Conservation (phyloP, 2,113 vertebrate genomes). For the Saguinus imperator region DNA sequence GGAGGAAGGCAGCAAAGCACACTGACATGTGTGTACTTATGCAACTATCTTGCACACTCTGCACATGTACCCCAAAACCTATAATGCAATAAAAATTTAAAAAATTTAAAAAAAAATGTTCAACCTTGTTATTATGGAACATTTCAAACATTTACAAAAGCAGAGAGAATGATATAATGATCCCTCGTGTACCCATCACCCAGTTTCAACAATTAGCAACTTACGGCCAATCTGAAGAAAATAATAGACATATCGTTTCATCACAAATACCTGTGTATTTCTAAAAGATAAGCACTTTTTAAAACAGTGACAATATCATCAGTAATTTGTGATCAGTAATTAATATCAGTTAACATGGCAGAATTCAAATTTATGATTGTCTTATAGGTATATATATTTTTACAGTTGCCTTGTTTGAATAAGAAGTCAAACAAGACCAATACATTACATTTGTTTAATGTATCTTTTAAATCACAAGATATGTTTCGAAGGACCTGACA, state of each 20-base stretch:
- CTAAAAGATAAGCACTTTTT: conserved; percentile 9
- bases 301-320: neutral
- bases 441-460: neutral
- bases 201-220: neutral
- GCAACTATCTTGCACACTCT: no score
- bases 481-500: neutral
- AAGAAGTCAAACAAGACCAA: neutral
- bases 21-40: no score
- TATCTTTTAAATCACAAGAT: neutral
- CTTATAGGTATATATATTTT: neutral
- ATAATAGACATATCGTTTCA: neutral
- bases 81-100: no score
- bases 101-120: no score
- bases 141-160: conserved; percentile 24
- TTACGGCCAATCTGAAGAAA: neutral
- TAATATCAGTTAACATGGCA: neutral
- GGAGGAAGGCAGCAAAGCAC: no score
- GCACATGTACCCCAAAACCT: no score
- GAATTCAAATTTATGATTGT: conserved; percentile 10
- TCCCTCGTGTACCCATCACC: neutral
- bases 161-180: neutral
- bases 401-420: neutral
- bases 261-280: conserved; percentile 1
- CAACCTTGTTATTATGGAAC: neutral
- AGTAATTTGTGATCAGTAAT: neutral